A percentile compares a stretch with the other conserved stretches of the same genome.
phyloP scores from a whole-genome alignment of 2,113 vertebrate genomes.

The Natator depressus region DNA sequence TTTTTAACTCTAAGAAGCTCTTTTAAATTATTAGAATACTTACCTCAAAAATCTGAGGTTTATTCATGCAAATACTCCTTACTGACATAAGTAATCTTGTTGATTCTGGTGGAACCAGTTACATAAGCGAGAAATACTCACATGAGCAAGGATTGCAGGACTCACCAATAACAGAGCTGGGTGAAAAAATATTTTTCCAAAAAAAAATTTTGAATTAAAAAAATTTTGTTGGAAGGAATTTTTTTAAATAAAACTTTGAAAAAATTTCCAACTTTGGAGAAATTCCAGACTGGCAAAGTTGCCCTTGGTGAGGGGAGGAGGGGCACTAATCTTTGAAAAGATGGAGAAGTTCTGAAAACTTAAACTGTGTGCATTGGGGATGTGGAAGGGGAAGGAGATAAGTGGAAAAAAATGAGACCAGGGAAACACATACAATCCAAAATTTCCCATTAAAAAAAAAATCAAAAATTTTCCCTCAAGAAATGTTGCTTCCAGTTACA shows the following conservation, averaged over 20 bases:
- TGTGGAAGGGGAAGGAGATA: background rate
- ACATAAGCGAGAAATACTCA: background rate
- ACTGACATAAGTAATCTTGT: background rate
- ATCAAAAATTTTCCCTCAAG: background rate
- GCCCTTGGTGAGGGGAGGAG: background rate
- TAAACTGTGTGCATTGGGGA: background rate
- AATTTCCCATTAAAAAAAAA: background rate
- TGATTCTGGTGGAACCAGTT: background rate
- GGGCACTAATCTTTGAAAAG: background rate
- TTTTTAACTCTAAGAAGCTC: background rate
- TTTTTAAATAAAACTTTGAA: background rate
- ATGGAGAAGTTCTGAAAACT: background rate
- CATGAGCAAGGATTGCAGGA: background rate
- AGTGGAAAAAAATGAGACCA: background rate
- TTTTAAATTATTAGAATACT: background rate
- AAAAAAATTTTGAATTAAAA: background rate
- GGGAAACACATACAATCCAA: background rate
- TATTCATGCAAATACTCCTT: background rate
- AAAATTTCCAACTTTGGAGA: background rate
- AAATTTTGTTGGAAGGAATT: background rate
- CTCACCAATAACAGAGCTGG: background rate
- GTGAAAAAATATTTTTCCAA: background rate
- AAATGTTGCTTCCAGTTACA: background rate
- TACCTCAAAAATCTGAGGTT: background rate
- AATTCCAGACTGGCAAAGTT: background rate